Conservation (phyloP, 2,797 vertebrate species). For the Dicrostonyx torquatus region DNA sequence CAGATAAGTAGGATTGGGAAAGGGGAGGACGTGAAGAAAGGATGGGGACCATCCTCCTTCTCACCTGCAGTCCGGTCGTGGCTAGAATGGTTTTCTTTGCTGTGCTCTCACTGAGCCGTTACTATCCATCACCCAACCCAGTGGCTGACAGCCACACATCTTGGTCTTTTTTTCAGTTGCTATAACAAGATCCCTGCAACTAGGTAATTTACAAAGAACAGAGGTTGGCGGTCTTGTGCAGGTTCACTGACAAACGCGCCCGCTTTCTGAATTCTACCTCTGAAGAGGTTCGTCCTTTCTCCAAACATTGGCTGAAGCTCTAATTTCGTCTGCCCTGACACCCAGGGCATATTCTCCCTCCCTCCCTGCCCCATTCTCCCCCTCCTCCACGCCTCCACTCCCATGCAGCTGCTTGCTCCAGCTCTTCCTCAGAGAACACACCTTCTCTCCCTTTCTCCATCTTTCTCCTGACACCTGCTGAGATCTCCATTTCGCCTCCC, state of each 20-base stretch:
- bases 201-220: background rate
- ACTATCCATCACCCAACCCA: background rate
- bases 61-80: fast-evolving
- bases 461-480: background rate
- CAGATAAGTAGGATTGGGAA: background rate
- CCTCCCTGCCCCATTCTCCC: background rate
- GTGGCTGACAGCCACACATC: background rate
- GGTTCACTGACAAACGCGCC: background rate
- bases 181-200: background rate
- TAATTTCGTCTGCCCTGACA: background rate
- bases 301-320: background rate
- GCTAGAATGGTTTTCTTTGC: background rate
- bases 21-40: background rate
- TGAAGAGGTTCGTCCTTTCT: background rate
- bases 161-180: background rate
- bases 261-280: background rate
- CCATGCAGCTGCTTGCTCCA: background rate
- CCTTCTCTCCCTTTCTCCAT: background rate
- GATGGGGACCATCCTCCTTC: too few species aligned
- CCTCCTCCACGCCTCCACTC: background rate
- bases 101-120: background rate
- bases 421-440: background rate
- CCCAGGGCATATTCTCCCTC: too few species aligned
- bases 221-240: background rate
- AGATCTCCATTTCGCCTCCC: background rate